Evolutionary conservation across 2,888 invertebrate species (phyloP).

Genomic region (Leptinotarsa rubiginosa): DNA sequence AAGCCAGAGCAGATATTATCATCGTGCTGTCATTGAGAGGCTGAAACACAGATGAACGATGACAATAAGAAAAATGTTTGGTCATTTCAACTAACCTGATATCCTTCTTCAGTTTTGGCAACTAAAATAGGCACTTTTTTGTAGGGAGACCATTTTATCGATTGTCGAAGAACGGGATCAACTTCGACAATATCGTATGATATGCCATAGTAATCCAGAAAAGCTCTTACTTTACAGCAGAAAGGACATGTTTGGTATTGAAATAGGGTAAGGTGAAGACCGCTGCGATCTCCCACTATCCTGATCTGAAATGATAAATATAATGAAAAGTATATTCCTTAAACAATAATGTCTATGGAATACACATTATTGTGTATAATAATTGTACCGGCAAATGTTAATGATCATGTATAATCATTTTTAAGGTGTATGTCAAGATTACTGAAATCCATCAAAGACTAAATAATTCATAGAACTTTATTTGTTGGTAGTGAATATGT

Average conservation of each 20-base stretch:
- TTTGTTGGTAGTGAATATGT: too few relatives aligned
- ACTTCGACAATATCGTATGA: conserved; percentile 97
- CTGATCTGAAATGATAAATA: conserved; percentile 71
- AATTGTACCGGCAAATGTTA: too few relatives aligned
- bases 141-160: conserved; percentile 93
- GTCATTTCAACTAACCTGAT: conserved; percentile 69
- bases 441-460: too few relatives aligned
- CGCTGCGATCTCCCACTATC: conserved; percentile 74
- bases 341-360: too few relatives aligned
- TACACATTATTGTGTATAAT: too few relatives aligned
- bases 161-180: conserved; percentile 91
- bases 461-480: too few relatives aligned
- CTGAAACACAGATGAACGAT: conserved; percentile 66
- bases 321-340: too few relatives aligned
- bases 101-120: conserved; percentile 78
- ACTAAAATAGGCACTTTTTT: conserved; percentile 95
- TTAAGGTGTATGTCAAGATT: too few relatives aligned
- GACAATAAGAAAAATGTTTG: not conserved
- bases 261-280: conserved; percentile 86
- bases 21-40: conserved; percentile 94
- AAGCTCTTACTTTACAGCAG: conserved; percentile 93
- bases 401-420: too few relatives aligned
- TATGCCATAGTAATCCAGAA: conserved; percentile 91
- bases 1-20: conserved; percentile 89
- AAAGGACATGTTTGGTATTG: conserved; percentile 99